Conservation (phyloP, 2,797 vertebrate genomes). For the Euthynnus affinis region DNA sequence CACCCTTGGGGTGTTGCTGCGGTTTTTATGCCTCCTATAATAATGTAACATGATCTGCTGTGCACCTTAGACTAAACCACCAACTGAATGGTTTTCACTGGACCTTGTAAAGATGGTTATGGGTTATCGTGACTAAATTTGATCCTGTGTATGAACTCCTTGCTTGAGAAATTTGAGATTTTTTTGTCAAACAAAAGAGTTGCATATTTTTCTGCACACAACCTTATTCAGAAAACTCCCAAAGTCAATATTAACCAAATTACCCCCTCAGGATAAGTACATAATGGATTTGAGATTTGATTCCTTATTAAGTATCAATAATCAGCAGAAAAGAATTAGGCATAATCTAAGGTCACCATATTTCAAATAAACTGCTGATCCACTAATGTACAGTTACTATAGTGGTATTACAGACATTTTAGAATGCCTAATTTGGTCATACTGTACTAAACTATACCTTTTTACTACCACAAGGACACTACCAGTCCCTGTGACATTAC, state of each 20-base stretch:
- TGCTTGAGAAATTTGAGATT: background rate
- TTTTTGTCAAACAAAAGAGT: constrained; percentile 13
- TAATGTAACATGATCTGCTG: constrained; percentile 49
- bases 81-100: constrained; percentile 35
- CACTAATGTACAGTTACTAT: background rate
- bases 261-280: background rate
- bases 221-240: background rate
- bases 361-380: background rate
- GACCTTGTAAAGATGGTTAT: constrained; percentile 19
- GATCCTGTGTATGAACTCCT: background rate
- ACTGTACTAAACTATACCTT: background rate
- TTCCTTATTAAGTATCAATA: background rate
- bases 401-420: background rate
- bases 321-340: background rate
- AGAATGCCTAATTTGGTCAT: background rate
- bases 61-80: constrained; percentile 38
- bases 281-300: background rate
- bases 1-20: constrained; percentile 48
- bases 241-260: background rate
- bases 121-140: constrained; percentile 1
- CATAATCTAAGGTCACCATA: background rate
- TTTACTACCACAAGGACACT: background rate
- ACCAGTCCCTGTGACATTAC: background rate
- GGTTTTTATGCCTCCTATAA: constrained; percentile 36
- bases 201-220: background rate